Base-by-base conservation (phyloP, 2,888 invertebrate genomes). In the Tyria jacobaeae region DNA sequence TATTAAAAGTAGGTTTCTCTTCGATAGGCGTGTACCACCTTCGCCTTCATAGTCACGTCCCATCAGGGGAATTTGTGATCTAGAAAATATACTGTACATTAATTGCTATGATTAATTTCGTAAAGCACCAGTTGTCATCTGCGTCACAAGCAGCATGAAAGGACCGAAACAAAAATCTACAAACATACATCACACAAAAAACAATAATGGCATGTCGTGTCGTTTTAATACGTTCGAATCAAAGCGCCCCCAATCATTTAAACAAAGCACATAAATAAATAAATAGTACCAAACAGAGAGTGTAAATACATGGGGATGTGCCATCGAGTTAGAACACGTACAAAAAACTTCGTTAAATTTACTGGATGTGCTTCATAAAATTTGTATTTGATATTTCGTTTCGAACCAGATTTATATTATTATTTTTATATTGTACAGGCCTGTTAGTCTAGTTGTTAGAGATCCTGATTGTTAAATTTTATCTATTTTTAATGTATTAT, bases 231-330 rank as follows among this genome's bases (percentile, higher is more conserved):
- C 85, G 77, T 78, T 73, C 68, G 81, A 90, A 90, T 89, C 87
- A 90, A 88, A 87, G 87, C 87, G 76, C 90, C 92, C 88, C 88
- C 86, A 89, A 86, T 88, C 83, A 91, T 90, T 91, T n/a, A 90
- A 89, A 87, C 85, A 85, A 78, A 77, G 81, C 82, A 82, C 82
- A 85, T 89, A 91, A 89, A 90, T 91, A 91, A 90, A 91, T 89
- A 90, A 89, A 88, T 84, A 84, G 80, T 72, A 76, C 73, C 83
- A 80, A 78, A 83, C 82, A 81, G 78, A 70, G 80, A 78, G 83
- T 63, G 60, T 81, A 89, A 91, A 88, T 86, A 89, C 79, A 81
- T 78, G 84, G 91, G 91, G 90, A 84, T 84, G 88, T 79, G 71
- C 67, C 66, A 27, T 75, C 61, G 62, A 72, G 66, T 71, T 56